phyloP scores from a whole-genome alignment of 2,113 vertebrate species.

The Clarias magur region DNA sequence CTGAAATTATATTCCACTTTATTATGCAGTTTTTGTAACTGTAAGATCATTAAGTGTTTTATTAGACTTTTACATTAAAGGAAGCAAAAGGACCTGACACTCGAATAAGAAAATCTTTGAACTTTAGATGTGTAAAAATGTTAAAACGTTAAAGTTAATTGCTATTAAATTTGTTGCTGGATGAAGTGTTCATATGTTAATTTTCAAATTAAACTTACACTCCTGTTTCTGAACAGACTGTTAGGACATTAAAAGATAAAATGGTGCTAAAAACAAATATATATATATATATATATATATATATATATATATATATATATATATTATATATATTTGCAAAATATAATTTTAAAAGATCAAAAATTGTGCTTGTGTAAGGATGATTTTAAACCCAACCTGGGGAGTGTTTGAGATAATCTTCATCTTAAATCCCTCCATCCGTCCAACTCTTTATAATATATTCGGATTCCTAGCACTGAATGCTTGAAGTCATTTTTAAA shows the following conservation, averaged over 20 bases:
- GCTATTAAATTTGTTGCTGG: too few relatives aligned
- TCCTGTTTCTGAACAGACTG: not conserved
- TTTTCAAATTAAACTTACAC: not conserved
- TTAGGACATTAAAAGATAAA: not conserved
- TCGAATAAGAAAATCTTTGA: not conserved
- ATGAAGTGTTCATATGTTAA: not conserved
- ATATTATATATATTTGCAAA: too few relatives aligned
- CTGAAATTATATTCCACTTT: too few relatives aligned
- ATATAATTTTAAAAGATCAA: too few relatives aligned
- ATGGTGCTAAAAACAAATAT: not conserved
- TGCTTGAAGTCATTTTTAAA: not conserved
- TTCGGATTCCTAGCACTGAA: not conserved
- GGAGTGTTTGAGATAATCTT: not conserved
- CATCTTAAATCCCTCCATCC: not conserved
- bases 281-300: too few relatives aligned
- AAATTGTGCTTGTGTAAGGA: not conserved
- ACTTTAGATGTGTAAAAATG: not conserved
- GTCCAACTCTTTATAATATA: not conserved
- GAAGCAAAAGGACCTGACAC: too few relatives aligned
- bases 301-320: too few relatives aligned
- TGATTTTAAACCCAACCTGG: not conserved
- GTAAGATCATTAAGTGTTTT: too few relatives aligned
- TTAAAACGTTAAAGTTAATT: not conserved
- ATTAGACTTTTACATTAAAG: too few relatives aligned
- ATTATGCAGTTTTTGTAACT: too few relatives aligned